Evolutionary conservation across 2,888 invertebrate species (phyloP).

Genomic region (Perdita meconis): DNA sequence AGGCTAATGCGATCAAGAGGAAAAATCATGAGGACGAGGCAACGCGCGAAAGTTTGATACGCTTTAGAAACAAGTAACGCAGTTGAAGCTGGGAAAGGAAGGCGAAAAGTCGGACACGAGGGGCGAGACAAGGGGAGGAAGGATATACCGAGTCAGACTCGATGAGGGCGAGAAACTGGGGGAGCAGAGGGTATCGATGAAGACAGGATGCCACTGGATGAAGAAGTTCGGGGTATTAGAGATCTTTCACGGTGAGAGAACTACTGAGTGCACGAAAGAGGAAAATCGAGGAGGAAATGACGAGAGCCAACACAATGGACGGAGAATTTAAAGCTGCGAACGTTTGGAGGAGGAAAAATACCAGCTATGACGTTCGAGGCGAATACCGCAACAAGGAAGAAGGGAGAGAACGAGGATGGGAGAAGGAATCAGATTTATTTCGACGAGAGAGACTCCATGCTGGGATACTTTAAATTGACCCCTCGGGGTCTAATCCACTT

Average conservation of each 20-base stretch:
- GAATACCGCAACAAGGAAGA: not conserved
- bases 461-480: too few species aligned
- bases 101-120: slow-evolving; percentile 13
- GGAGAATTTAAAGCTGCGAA: not conserved
- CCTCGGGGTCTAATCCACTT: too few species aligned
- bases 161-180: slow-evolving; percentile 24
- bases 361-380: not conserved
- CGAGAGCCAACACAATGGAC: not conserved
- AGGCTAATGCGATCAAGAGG: slow-evolving; percentile 44
- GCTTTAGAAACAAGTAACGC: slow-evolving; percentile 37
- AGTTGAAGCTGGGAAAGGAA: slow-evolving; percentile 25
- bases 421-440: not conserved
- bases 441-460: too few species aligned
- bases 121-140: too few species aligned
- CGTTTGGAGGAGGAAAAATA: too few species aligned
- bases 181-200: slow-evolving; percentile 30
- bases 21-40: slow-evolving; percentile 30
- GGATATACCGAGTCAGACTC: slow-evolving; percentile 23
- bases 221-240: slow-evolving; percentile 24
- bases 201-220: slow-evolving; percentile 13
- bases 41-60: slow-evolving; percentile 50
- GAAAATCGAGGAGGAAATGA: not conserved
- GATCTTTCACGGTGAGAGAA: not conserved
- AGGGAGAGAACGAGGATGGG: not conserved
- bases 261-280: not conserved